Evolutionary conservation across 2,888 invertebrate genomes (phyloP).

Genomic region (Noctua janthina): DNA sequence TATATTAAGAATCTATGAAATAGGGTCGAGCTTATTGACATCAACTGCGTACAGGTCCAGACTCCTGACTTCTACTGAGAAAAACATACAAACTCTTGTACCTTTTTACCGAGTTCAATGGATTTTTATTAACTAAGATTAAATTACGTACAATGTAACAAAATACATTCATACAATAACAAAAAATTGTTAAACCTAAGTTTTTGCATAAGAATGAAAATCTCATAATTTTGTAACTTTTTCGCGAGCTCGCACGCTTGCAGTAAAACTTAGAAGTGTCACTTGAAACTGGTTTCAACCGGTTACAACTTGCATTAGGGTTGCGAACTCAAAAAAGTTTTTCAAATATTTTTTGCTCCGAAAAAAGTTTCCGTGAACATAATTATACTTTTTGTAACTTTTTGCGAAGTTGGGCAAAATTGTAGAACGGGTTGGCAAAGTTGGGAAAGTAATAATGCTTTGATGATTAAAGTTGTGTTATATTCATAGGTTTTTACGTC

Average conservation of each 20-base stretch:
- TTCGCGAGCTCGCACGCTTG: conserved; percentile 58
- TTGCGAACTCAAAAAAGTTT: conserved; percentile 46
- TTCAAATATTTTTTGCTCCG: background rate
- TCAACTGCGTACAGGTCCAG: background rate
- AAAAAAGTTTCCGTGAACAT: conserved; percentile 32
- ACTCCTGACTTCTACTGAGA: background rate
- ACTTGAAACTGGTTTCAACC: conserved; percentile 70
- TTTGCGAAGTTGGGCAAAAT: conserved; percentile 40
- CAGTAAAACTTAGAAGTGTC: conserved; percentile 68
- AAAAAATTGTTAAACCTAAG: conserved; percentile 26
- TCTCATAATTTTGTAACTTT: conserved; percentile 65
- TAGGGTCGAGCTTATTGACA: background rate
- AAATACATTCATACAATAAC: background rate
- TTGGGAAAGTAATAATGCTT: conserved; percentile 48
- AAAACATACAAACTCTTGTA: background rate
- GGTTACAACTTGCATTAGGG: conserved; percentile 69
- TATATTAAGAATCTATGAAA: background rate
- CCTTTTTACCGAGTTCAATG: background rate
- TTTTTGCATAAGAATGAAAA: conserved; percentile 64
- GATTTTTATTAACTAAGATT: background rate
- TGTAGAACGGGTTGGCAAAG: conserved; percentile 46
- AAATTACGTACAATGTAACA: background rate
- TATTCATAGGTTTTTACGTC: conserved; percentile 7
- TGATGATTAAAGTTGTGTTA: conserved; percentile 40
- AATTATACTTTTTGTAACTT: conserved; percentile 54